Evolutionary conservation across 2,113 vertebrate species (phyloP), one percentile per base, ranked within the genome.

Genomic region (Scalopus aquaticus): DNA sequence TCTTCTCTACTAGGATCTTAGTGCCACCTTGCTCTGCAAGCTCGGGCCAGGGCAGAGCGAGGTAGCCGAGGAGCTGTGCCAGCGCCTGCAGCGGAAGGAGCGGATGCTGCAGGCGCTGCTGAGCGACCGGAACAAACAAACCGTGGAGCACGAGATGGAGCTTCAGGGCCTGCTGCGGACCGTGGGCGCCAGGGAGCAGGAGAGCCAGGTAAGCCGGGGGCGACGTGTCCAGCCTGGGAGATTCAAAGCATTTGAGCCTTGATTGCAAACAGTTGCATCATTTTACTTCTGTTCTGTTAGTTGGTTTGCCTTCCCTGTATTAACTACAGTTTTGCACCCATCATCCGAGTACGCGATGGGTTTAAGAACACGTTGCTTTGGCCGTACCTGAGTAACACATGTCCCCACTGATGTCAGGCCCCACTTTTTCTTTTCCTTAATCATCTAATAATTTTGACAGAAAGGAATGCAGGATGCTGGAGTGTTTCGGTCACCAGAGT

Each of bases 51-150:
- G 98, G 30, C 98, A 99, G 79, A 92, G 76, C 0, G 97, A 99
- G 6, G 64, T 99, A 8, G 96, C 98, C 12, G 98, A 99, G 95
- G 98, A 99, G 84, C 98, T 99, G 77, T 98, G 98, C 94, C 62
- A 98, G 82, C 99, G 98, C 35, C 98, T 99, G 20, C 99, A 99
- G 93, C 98, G 98, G 15, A 99, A 99, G 70, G 99, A 99, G 93
- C 98, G 98, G 77, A 98, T 99, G 98, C 98, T 99, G 83, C 99
- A 99, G 97, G 99, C 99, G 37, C 98, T 99, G n/a, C 97, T 99
- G 1, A 97, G 96, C 0, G 98, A 99, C 91, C 97, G 98, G 4
- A 98, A 92, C 87, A 96, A 10, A 5, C 99, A 99, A 78, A 96
- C 98, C 0, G 88, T 97, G 97, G 98, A 99, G 74, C 99, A 99